Base-by-base conservation (phyloP, 2,888 invertebrate genomes). In the Plagodis pulveraria region DNA sequence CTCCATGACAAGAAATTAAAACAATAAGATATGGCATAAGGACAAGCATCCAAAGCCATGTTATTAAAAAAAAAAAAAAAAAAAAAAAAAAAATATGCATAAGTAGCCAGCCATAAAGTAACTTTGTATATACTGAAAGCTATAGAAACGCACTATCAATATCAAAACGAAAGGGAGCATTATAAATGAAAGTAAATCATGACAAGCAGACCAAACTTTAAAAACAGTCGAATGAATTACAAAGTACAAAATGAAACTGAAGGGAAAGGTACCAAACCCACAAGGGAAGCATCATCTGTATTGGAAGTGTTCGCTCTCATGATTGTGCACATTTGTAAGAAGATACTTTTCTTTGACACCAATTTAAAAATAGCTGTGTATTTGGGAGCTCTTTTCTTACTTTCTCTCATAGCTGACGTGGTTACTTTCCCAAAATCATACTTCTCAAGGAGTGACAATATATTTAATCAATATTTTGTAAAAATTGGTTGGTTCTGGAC, bases 401-500 rank as follows among this genome's bases (percentile, higher is more conserved):
- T 98, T 41, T 98, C 98, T 9, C 90, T 99, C 8, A 93, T 99
- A 70, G 95, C 96, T 9, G 99, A 99, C 85, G 95, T 98, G 67
- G 74, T 95, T 43, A 95, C 97, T 9, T 95, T 97, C 81, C 97
- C 98, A 0, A 97, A 96, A 78, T 94, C 96, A 5, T 98, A 98
- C 79, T 96, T 99, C 76, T 95, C 98, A n/a, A 94, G 97, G 79
- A 98, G 98, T 71, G 96, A 96, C 78, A 99, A 99, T 83, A 80
- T 98, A 50, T 95, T 99, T 53, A 99, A 99, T 87, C 94, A 95
- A 71, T 98, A 97, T 84, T 99, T 99, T 83, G 98, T 99, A 0
- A 99, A 99, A 90, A 95, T 98, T 80, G 98, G 99, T 56, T 99
- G 99, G 99, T 98, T 97, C 68, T 99, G 99, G 99, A 98, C 99